Conservation (phyloP, 2,888 invertebrate genomes). For the Agrochola lychnidis region DNA sequence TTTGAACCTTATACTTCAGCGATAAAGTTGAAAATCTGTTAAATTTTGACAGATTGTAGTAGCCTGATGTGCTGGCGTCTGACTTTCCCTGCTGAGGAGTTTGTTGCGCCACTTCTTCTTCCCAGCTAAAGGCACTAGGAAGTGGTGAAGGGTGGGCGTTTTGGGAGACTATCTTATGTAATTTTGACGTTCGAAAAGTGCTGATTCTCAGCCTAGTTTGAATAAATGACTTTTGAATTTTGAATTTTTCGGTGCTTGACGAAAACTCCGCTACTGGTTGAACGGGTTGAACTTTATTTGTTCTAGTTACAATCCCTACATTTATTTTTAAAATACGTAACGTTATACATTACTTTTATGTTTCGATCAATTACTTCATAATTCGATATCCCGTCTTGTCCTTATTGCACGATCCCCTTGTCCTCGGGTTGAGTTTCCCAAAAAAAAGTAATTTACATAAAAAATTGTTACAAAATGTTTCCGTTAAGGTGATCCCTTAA, state of each 20-base stretch:
- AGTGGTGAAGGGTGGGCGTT: too few species aligned
- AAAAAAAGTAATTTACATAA: slow-evolving; percentile 25
- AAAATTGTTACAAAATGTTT: slow-evolving; percentile 31
- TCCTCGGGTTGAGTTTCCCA: slow-evolving; percentile 14
- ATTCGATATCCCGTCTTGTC: slow-evolving; percentile 16
- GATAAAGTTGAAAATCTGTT: too few species aligned
- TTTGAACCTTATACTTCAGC: too few species aligned
- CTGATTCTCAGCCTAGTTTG: too few species aligned
- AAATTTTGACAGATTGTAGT: too few species aligned
- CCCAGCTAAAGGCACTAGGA: too few species aligned
- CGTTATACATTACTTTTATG: neutral
- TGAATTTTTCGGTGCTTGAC: neutral
- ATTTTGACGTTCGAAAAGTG: too few species aligned
- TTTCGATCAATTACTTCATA: slow-evolving; percentile 28
- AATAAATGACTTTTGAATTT: too few species aligned
- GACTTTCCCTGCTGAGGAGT: too few species aligned
- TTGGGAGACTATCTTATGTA: too few species aligned
- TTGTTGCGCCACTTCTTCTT: too few species aligned
- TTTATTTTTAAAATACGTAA: neutral
- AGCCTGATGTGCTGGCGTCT: too few species aligned
- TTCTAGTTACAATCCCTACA: neutral
- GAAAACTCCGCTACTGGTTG: neutral
- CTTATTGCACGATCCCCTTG: neutral
- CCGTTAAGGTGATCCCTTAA: slow-evolving; percentile 27
- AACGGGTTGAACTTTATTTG: neutral